Conservation (phyloP, 2,113 vertebrate species). For the Protobothrops flavoviridis region DNA sequence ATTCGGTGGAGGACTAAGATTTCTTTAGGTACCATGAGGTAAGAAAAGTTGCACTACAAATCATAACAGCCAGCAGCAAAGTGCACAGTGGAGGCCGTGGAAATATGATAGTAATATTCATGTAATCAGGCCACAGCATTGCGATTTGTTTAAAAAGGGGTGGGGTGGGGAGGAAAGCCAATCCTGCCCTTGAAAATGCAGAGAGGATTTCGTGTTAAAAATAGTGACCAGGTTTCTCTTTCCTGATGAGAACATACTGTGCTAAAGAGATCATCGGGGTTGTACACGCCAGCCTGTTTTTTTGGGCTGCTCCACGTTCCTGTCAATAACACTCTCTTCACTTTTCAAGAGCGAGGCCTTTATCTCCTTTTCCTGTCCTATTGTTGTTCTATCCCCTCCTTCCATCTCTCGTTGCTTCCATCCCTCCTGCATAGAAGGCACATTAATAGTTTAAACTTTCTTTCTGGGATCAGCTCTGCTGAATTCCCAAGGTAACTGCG, state of each 20-base stretch:
- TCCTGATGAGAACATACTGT: conserved; percentile 32
- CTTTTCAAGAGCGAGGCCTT: conserved; percentile 18
- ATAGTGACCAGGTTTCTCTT: conserved; percentile 28
- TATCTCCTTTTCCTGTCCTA: neutral
- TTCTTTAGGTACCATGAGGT: neutral
- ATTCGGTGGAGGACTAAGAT: neutral
- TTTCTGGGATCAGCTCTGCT: conserved; percentile 7
- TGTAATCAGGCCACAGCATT: conserved; percentile 19
- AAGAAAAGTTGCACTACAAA: conserved; percentile 6
- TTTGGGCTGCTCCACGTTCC: conserved; percentile 26
- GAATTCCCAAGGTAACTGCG: conserved; percentile 19
- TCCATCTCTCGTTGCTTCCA: neutral
- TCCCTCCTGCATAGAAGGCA: conserved; percentile 26
- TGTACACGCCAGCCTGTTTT: conserved; percentile 11
- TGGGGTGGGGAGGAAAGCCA: neutral
- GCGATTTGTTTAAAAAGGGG: neutral
- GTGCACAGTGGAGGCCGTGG: conserved; percentile 18
- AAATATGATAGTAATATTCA: conserved; percentile 34
- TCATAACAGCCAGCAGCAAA: conserved; percentile 23
- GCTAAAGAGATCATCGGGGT: conserved; percentile 32
- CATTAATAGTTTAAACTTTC: conserved; percentile 12
- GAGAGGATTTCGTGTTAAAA: neutral
- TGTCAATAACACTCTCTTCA: conserved; percentile 24
- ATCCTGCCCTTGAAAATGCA: neutral
- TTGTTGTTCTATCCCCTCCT: conserved; percentile 12